phyloP scores from a whole-genome alignment of 2,113 vertebrate species.

The Anolis sagrei region DNA sequence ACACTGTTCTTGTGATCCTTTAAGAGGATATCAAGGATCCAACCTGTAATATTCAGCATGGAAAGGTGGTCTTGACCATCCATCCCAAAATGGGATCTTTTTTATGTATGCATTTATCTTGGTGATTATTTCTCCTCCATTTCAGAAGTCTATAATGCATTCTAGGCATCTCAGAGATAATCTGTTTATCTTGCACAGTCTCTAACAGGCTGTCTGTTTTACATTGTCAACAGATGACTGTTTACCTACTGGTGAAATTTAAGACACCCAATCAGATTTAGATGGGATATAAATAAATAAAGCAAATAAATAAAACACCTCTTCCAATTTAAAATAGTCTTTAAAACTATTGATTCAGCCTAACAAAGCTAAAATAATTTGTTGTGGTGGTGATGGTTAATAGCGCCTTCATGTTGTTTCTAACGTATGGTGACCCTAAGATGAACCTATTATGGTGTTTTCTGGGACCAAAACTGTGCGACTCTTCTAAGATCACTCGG shows the following conservation, averaged over 20 bases:
- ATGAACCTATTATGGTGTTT: too few relatives aligned
- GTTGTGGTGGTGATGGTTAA: too few relatives aligned
- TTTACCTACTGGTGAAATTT: conserved; percentile 41
- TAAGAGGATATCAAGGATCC: neutral
- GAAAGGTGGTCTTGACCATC: neutral
- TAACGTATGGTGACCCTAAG: too few relatives aligned
- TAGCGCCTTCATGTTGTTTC: too few relatives aligned
- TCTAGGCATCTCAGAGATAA: neutral
- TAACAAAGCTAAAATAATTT: neutral
- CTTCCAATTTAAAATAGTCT: too few relatives aligned
- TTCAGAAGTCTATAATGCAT: conserved; percentile 23
- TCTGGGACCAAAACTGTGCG: too few relatives aligned
- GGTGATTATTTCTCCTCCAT: conserved; percentile 5
- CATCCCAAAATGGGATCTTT: neutral
- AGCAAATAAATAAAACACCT: too few relatives aligned
- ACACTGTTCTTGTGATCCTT: neutral
- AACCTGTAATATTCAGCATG: neutral
- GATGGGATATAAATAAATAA: too few relatives aligned
- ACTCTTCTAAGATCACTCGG: too few relatives aligned
- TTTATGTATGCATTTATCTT: neutral
- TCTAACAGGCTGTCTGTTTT: conserved; percentile 33
- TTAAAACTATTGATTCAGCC: neutral
- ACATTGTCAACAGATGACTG: neutral
- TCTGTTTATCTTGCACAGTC: neutral
- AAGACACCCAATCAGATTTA: neutral